Evolutionary conservation across 1,140 invertebrate genomes (phyloP).

Genomic region (Drosophila lacertosa): DNA sequence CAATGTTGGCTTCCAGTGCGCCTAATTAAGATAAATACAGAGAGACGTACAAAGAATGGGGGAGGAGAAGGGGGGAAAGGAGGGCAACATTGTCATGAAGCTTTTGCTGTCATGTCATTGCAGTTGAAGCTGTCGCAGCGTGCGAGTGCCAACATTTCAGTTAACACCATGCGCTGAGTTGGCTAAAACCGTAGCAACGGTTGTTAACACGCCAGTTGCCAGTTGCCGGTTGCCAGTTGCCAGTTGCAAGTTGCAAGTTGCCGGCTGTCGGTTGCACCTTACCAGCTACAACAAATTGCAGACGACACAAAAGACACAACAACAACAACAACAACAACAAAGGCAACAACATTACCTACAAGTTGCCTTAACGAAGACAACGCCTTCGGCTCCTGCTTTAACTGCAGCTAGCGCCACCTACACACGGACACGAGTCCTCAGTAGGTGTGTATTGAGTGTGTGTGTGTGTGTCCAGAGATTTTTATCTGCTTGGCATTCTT

Average conservation of each 20-base stretch:
- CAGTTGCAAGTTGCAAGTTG: slow-evolving; percentile 37
- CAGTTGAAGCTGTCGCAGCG: slow-evolving; percentile 52
- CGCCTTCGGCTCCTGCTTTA: slow-evolving; percentile 60
- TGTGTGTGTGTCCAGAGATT: slow-evolving; percentile 35
- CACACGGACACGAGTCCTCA: slow-evolving; percentile 13
- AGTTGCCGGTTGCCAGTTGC: slow-evolving; percentile 43
- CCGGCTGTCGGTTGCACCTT: slow-evolving; percentile 26
- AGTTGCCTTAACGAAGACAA: slow-evolving; percentile 56
- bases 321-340: slow-evolving; percentile 13
- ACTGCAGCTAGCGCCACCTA: slow-evolving; percentile 47
- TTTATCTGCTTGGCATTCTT: slow-evolving; percentile 49
- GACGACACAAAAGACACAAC: slow-evolving; percentile 58
- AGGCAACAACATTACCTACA: slow-evolving; percentile 22
- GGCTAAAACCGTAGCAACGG: slow-evolving; percentile 73
- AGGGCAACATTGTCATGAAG: slow-evolving; percentile 37
- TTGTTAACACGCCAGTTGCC: slow-evolving; percentile 66
- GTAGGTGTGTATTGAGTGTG: slow-evolving; percentile 44
- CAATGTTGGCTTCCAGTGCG: slow-evolving; percentile 6
- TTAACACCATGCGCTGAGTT: slow-evolving; percentile 55
- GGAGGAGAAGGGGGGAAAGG: slow-evolving; percentile 17
- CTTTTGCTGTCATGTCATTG: slow-evolving; percentile 67
- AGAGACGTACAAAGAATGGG: slow-evolving; percentile 6
- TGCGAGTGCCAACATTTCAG: slow-evolving; percentile 67
- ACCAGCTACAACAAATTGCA: slow-evolving; percentile 69
- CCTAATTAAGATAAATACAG: slow-evolving; percentile 76